Evolutionary conservation across 2,113 vertebrate genomes (phyloP).

Genomic region (Sclerurus mexicanus): DNA sequence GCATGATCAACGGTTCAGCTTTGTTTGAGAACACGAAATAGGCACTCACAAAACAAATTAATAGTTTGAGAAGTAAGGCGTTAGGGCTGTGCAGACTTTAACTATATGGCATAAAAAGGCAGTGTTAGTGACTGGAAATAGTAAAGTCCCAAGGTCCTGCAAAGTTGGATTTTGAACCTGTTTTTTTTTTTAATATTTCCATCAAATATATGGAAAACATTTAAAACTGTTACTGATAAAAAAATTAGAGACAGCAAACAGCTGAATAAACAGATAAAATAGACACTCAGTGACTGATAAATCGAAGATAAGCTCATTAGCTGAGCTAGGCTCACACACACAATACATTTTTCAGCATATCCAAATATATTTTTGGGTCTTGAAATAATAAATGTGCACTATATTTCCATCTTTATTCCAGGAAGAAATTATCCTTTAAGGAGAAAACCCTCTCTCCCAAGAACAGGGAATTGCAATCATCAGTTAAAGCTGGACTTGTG

Average conservation of each 20-base stretch:
- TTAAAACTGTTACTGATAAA: background rate
- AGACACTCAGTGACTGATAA: background rate
- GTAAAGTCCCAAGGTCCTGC: background rate
- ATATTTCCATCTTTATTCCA: background rate
- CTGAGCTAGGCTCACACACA: background rate
- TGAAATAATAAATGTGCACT: background rate
- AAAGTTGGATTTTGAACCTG: background rate
- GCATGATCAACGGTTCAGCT: accelerated
- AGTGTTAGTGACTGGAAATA: background rate
- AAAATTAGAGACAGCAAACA: background rate
- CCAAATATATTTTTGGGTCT: background rate
- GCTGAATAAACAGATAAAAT: background rate
- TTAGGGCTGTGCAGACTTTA: background rate
- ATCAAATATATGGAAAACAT: background rate
- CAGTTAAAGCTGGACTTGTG: background rate
- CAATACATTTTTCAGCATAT: background rate
- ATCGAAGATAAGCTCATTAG: background rate
- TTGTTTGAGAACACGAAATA: background rate
- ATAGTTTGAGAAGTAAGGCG: background rate
- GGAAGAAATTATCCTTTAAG: background rate
- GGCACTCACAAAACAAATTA: background rate
- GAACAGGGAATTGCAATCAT: background rate
- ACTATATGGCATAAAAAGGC: background rate
- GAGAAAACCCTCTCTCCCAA: background rate
- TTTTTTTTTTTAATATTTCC: background rate